phyloP scores from a whole-genome alignment of 2,113 vertebrate genomes.

The Trichechus manatus region DNA sequence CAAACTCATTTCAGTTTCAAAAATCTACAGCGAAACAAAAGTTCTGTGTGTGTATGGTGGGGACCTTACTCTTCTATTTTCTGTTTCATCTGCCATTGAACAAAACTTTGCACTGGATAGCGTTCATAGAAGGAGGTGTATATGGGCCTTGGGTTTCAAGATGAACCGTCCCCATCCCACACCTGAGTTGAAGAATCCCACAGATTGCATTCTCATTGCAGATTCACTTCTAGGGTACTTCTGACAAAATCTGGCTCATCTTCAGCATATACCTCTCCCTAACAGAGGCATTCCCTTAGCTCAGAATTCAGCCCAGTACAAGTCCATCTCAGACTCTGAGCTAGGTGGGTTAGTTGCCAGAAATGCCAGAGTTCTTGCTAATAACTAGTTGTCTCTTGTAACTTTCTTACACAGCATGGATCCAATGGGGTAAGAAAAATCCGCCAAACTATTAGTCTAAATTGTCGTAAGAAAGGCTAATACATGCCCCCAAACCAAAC shows the following conservation, averaged over 20 bases:
- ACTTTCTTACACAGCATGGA: not conserved
- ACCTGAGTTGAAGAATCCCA: not conserved
- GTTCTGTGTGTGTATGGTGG: not conserved
- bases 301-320: not conserved
- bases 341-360: not conserved
- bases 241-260: not conserved
- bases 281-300: not conserved
- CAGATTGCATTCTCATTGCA: not conserved
- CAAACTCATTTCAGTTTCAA: constrained; percentile 30
- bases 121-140: not conserved
- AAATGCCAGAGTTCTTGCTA: not conserved
- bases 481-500: not conserved
- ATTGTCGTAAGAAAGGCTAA: too few species aligned
- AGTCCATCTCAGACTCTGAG: not conserved
- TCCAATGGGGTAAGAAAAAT: not conserved
- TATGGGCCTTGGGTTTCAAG: not conserved
- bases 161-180: too few species aligned
- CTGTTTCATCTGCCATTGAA: too few species aligned
- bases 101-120: not conserved
- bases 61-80: not conserved
- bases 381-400: not conserved
- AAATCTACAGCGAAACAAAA: not conserved
- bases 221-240: not conserved
- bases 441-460: too few species aligned
- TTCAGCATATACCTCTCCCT: not conserved